Evolutionary conservation across 2,797 vertebrate species (phyloP).

Genomic region (Linurgus olivaceus): DNA sequence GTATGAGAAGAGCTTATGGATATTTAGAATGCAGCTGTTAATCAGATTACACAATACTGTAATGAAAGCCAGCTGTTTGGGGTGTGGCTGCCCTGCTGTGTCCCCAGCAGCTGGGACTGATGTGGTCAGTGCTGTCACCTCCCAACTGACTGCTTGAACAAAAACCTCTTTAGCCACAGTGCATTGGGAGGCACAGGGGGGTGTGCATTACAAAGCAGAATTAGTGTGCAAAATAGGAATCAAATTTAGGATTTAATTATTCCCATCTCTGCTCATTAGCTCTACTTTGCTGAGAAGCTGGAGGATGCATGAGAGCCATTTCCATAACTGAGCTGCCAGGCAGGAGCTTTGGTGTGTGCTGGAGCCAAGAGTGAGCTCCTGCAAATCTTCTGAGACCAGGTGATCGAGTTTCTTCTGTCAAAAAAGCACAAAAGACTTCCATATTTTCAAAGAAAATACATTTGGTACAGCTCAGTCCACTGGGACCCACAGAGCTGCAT

Average conservation of each 20-base stretch:
- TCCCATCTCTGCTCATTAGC: not conserved
- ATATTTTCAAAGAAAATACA: not conserved
- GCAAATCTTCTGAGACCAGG: not conserved
- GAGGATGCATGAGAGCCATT: not conserved
- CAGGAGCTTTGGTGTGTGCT: not conserved
- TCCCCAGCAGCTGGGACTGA: not conserved
- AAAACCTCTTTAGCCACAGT: not conserved
- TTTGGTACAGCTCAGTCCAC: not conserved
- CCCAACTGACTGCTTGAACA: not conserved
- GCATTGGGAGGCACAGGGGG: not conserved
- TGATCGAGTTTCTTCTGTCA: not conserved
- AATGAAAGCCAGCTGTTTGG: not conserved
- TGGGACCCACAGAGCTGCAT: not conserved
- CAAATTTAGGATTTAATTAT: not conserved
- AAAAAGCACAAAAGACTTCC: not conserved
- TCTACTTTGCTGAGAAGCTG: not conserved
- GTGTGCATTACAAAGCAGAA: not conserved
- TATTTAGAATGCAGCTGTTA: not conserved
- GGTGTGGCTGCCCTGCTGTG: not conserved
- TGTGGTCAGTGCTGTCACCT: not conserved
- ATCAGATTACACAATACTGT: not conserved
- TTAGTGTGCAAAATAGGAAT: not conserved
- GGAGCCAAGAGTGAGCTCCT: not conserved
- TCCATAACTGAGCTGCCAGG: not conserved
- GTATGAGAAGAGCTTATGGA: not conserved